Conservation (phyloP, 1,140 invertebrate genomes). For the Rhagoletis pomonella region DNA sequence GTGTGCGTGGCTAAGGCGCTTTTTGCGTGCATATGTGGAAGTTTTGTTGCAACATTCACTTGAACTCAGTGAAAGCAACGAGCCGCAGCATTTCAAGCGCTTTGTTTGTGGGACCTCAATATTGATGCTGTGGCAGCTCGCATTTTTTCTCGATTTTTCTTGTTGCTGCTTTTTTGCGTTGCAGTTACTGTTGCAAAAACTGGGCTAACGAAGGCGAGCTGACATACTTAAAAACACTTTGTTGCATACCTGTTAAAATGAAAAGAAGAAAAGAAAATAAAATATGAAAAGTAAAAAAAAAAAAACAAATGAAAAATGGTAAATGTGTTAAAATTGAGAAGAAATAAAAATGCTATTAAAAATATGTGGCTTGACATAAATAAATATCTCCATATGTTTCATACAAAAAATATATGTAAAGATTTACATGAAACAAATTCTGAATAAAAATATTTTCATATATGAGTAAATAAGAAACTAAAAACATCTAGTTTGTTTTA, state of each 20-base stretch:
- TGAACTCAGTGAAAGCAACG: slow-evolving; percentile 46
- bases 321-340: slow-evolving; percentile 44
- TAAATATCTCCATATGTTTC: not conserved
- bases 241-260: slow-evolving; percentile 23
- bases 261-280: not conserved
- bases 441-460: slow-evolving; percentile 11
- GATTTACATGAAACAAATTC: not conserved
- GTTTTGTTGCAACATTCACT: slow-evolving; percentile 21
- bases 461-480: not conserved
- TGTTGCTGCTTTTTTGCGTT: not conserved
- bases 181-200: slow-evolving; percentile 38
- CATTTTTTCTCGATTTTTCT: not conserved
- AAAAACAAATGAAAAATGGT: slow-evolving; percentile 2
- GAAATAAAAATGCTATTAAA: slow-evolving; percentile 48
- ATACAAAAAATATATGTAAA: not conserved
- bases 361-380: slow-evolving; percentile 12
- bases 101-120: slow-evolving; percentile 22
- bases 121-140: not conserved
- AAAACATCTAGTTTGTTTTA: not conserved
- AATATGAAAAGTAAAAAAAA: not conserved
- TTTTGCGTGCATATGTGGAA: not conserved
- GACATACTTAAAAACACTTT: slow-evolving; percentile 45
- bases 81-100: slow-evolving; percentile 23
- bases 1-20: not conserved
- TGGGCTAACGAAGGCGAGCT: slow-evolving; percentile 44